Evolutionary conservation across 2,113 vertebrate genomes (phyloP).

Genomic region (Danionella cerebrum): DNA sequence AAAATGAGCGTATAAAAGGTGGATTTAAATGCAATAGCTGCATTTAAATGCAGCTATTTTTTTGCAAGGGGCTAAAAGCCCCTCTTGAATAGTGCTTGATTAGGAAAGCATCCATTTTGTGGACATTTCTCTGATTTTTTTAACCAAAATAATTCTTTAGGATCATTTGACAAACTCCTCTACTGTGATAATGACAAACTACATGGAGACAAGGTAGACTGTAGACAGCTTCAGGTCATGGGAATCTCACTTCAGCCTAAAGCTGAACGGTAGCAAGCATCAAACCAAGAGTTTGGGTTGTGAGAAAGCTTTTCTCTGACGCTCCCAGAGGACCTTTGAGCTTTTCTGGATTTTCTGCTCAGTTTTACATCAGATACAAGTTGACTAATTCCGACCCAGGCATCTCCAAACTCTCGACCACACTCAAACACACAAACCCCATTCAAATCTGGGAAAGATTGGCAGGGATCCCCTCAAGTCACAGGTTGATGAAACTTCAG

Average conservation of each 20-base stretch:
- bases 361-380: slow-evolving; percentile 36
- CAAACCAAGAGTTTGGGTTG: background rate
- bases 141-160: no score
- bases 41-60: no score
- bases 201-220: no score
- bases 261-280: background rate
- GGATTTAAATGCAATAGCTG: no score
- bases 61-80: no score
- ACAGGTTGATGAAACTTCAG: slow-evolving; percentile 58
- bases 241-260: background rate
- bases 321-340: background rate
- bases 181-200: no score
- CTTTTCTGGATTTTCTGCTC: slow-evolving; percentile 12
- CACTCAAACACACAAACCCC: slow-evolving; percentile 26
- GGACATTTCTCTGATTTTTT: no score
- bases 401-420: slow-evolving; percentile 44
- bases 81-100: no score
- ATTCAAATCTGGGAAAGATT: slow-evolving; percentile 31
- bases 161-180: no score
- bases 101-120: no score
- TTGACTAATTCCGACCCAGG: slow-evolving; percentile 47
- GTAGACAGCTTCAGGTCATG: background rate
- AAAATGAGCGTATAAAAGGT: no score
- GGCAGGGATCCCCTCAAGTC: slow-evolving; percentile 28
- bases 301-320: slow-evolving; percentile 13